Base-by-base conservation (phyloP, 1,140 invertebrate genomes). In the Tetramorium alpestre region DNA sequence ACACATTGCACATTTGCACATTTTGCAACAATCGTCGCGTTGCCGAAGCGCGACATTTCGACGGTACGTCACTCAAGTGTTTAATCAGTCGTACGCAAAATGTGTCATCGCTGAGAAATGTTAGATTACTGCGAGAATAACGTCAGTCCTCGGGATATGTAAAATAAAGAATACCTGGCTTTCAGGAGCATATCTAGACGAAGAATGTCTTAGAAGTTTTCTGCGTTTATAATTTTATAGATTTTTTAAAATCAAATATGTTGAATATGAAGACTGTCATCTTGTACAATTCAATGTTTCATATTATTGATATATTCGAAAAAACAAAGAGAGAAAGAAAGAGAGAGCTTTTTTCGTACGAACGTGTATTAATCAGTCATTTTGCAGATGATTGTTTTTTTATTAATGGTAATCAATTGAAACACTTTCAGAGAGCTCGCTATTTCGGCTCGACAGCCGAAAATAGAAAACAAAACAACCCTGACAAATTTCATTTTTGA, bases 401-500 rank as follows among this genome's bases (percentile, higher is more conserved):
- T 33, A 81, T 72, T 81, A 70, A 81, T 28, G 13, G 22, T 25
- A 41, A 80, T 80, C n/a, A 69, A 41, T 1, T 16, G 18, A 11
- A 8, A 78, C 41, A 64, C 25, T 47, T 78, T 78, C 10, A 2
- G 47, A 81, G 10, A 58, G 49, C 51, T n/a, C 28, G 44, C n/a
- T 18, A 22, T 22, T 22, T 22, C 22, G 22, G 60, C 18, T 10
- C 60, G 62, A 80, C n/a, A 25, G 78, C 16, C 22, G 38, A 56
- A 81, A 81, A 58, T 28, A 56, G 38, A 56, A 49, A 69, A 56
- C 22, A 56, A 81, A 56, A 44, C 49, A 7, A 16, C 2, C 6
- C 33, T 44, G 78, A 72, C 65, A 81, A 81, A 70, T 81, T 81
- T 81, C 65, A 81, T 81, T 81, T 81, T 72, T 70, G n/a, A 41